Percentiles rank a stretch among this genome's conserved stretches.
Evolutionary conservation across 1,140 invertebrate species (phyloP).

Genomic region (Bicyclus anynana): DNA sequence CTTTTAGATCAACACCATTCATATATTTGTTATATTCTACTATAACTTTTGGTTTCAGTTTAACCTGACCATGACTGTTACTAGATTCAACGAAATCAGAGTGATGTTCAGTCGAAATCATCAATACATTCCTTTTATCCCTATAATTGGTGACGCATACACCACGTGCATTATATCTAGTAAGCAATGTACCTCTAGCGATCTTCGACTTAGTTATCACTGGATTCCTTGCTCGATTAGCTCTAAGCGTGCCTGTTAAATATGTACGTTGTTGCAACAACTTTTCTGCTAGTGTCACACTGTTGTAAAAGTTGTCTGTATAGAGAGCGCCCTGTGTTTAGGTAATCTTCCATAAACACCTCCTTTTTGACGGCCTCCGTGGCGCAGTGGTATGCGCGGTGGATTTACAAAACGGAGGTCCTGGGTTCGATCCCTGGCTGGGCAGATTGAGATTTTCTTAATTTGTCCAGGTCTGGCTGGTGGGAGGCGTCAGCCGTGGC

Average conservation of each 20-base stretch:
- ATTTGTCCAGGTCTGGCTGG: no score
- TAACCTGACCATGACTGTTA: neutral
- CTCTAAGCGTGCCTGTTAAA: neutral
- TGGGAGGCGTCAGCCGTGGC: no score
- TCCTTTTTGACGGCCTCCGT: no score
- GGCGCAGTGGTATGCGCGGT: no score
- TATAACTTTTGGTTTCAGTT: neutral
- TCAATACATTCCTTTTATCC: neutral
- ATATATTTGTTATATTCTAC: neutral
- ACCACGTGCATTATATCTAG: neutral
- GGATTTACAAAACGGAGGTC: no score
- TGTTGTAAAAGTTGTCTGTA: neutral
- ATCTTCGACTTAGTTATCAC: neutral
- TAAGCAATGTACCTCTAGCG: neutral
- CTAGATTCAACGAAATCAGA: neutral
- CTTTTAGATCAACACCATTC: neutral
- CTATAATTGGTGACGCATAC: neutral
- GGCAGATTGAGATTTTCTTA: no score
- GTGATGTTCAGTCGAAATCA: neutral
- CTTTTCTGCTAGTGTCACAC: neutral
- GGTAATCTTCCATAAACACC: neutral
- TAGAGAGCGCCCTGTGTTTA: neutral
- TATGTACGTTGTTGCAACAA: neutral
- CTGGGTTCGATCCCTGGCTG: no score
- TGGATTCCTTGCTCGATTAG: neutral